Evolutionary conservation across 2,113 vertebrate species (phyloP), one percentile per base, ranked within the genome.

Genomic region (Callithrix jacchus): DNA sequence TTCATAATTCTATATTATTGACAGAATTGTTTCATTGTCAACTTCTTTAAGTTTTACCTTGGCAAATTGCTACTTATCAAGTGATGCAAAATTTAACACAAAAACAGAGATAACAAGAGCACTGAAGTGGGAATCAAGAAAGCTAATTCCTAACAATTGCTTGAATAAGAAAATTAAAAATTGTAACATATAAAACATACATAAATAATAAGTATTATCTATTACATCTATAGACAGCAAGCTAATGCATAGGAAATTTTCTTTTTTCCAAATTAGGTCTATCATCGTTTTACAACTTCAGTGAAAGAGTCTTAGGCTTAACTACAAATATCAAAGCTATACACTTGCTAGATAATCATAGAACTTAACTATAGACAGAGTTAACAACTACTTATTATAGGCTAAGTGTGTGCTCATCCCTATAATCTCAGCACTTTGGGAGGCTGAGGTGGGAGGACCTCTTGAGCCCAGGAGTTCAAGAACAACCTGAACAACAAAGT

Each of bases 211-310:
- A 93, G 20, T 42, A 70, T 17, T 76, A 7, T 42, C 7, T 80
- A 56, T 68, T 85, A 79, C 27, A 87, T 40, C n/a, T 61, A 73
- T 3, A 81, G 56, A 81, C 14, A 56, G 30, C n/a, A 89, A 92
- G 47, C 12, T 81, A 91, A 93, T 12, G 42, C 64, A 82, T 1
- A 4, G 54, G 21, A 3, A 37, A 87, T 32, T 20, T 6, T 10
- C 37, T 21, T 88, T 49, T 54, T 49, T 10, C n/a, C 42, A 80
- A 81, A 89, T 93, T 73, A 92, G 18, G 6, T n/a, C 54, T 52
- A 42, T 49, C 86, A 90, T 84, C 37, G 88, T 93, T 79, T 85
- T 89, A 82, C 49, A 86, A 52, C 14, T 85, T 96, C 35, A 88
- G 73, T 45, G 66, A 52, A 93, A 77, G 70, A 42, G 54, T 1